phyloP scores from a whole-genome alignment of 2,888 invertebrate genomes.

The Lasioglossum zephyrum region DNA sequence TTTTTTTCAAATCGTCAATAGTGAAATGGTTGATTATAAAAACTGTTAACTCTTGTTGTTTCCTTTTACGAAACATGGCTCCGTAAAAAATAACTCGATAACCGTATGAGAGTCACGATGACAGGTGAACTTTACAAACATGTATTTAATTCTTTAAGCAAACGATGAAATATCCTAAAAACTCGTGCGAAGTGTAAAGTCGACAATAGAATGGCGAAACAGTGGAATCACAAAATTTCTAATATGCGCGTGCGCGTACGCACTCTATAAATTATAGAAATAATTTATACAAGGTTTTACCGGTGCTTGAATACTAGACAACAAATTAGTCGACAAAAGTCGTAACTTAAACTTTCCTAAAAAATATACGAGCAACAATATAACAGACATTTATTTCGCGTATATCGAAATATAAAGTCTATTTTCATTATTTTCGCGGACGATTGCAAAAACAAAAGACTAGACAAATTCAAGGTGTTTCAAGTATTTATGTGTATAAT shows the following conservation, averaged over 20 bases:
- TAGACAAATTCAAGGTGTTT: background rate
- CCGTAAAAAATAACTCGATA: background rate
- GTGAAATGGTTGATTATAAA: background rate
- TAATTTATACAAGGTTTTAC: background rate
- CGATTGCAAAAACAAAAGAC: background rate
- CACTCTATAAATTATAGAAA: slow-evolving; percentile 18
- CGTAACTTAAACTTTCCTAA: background rate
- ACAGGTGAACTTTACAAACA: background rate
- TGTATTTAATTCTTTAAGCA: background rate
- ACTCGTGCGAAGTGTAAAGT: background rate
- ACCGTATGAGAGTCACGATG: background rate
- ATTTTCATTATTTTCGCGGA: background rate
- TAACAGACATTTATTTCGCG: background rate
- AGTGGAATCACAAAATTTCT: slow-evolving; percentile 1
- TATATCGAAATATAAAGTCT: background rate
- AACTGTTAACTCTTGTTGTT: background rate
- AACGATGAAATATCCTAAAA: slow-evolving; percentile 14
- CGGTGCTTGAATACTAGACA: background rate
- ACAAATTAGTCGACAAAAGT: background rate
- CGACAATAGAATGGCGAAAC: slow-evolving; percentile 34
- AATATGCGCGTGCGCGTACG: slow-evolving; percentile 42
- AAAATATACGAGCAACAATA: background rate
- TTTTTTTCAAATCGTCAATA: slow-evolving; percentile 11
- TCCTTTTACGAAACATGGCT: slow-evolving; percentile 20
- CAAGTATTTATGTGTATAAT: background rate